Conservation (phyloP, 2,888 invertebrate species). For the Choreutis nemorana region DNA sequence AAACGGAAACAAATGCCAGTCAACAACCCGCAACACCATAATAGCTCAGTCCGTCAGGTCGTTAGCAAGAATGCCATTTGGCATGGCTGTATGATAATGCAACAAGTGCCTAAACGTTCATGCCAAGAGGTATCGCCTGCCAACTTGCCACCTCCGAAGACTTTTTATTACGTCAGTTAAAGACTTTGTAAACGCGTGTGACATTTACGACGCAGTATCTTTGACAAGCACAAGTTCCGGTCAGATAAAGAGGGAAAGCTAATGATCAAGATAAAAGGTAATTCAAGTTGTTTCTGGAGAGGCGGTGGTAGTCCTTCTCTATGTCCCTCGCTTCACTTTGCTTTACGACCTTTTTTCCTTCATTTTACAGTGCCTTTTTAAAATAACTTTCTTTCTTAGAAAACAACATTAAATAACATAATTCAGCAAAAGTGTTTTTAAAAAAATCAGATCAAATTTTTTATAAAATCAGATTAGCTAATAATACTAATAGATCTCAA, state of each 20-base stretch:
- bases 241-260: conserved; percentile 18
- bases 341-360: too few relatives aligned
- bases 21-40: too few relatives aligned
- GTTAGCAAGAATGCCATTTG: conserved; percentile 15
- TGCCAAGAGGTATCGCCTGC: conserved; percentile 1
- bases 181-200: conserved; percentile 31
- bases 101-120: conserved; percentile 25
- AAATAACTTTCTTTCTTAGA: too few relatives aligned
- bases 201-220: conserved; percentile 32
- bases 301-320: too few relatives aligned
- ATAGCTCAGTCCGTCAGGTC: conserved; percentile 6
- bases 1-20: conserved; percentile 7
- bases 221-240: conserved; percentile 30
- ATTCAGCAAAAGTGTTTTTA: too few relatives aligned
- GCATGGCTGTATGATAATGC: conserved; percentile 18
- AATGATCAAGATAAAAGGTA: conserved; percentile 1
- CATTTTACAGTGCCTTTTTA: too few relatives aligned
- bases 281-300: too few relatives aligned
- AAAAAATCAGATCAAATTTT: too few relatives aligned
- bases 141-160: conserved; percentile 17
- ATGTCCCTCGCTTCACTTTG: too few relatives aligned
- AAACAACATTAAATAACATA: too few relatives aligned
- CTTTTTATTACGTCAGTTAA: conserved; percentile 33
- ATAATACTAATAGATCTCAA: too few relatives aligned
- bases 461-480: too few relatives aligned